phyloP scores from a whole-genome alignment of 1,140 invertebrate genomes.

The Brachionus rubens region DNA sequence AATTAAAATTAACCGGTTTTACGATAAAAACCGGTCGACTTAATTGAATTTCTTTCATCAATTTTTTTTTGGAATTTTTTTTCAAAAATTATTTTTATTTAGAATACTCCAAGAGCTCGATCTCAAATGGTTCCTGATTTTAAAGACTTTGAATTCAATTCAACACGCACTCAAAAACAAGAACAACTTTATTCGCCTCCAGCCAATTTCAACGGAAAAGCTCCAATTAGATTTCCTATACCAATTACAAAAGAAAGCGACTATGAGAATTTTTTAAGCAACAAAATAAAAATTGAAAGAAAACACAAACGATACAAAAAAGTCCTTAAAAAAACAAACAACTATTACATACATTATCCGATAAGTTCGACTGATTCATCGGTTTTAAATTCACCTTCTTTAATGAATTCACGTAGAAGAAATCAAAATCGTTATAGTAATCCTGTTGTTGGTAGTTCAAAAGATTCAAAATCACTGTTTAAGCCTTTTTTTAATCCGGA shows the following conservation, averaged over 20 bases:
- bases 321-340: neutral
- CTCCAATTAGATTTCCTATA: slow-evolving; percentile 14
- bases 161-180: neutral
- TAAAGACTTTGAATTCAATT: no score
- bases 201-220: neutral
- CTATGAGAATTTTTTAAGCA: slow-evolving; percentile 16
- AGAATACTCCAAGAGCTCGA: no score
- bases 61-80: no score
- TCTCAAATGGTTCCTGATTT: no score
- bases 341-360: slow-evolving; percentile 20
- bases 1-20: no score
- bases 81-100: no score
- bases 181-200: neutral
- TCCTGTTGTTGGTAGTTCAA: no score
- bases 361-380: slow-evolving; percentile 27
- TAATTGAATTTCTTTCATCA: no score
- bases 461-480: neutral
- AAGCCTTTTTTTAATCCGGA: neutral
- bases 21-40: no score
- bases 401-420: neutral
- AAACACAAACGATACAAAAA: neutral
- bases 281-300: neutral
- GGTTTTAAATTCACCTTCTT: neutral
- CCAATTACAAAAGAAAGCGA: slow-evolving; percentile 2
- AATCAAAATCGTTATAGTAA: neutral